phyloP scores from a whole-genome alignment of 1,140 invertebrate species.

The Calephelis virginiensis region DNA sequence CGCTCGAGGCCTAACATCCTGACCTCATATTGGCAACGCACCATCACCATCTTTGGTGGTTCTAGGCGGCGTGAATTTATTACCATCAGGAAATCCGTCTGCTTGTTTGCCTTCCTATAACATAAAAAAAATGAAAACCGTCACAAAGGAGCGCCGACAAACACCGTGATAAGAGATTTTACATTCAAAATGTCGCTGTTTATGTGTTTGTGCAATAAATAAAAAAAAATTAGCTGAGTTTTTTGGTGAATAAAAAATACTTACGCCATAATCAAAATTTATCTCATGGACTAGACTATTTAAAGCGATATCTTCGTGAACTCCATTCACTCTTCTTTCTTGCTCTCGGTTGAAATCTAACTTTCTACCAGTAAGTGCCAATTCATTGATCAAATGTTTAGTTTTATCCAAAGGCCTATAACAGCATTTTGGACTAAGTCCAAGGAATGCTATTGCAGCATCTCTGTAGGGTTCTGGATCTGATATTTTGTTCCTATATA shows the following conservation, averaged over 20 bases:
- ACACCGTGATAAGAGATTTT: too few species aligned
- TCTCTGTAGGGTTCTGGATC: conserved; percentile 90
- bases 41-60: too few species aligned
- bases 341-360: conserved; percentile 54
- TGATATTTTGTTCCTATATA: conserved; percentile 82
- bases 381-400: conserved; percentile 55
- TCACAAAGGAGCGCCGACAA: too few species aligned
- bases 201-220: too few species aligned
- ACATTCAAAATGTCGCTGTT: too few species aligned
- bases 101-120: too few species aligned
- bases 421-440: conserved; percentile 81
- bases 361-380: conserved; percentile 51
- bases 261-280: conserved; percentile 72
- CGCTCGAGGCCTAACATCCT: too few species aligned
- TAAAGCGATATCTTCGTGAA: conserved; percentile 62
- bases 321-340: conserved; percentile 53
- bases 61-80: too few species aligned
- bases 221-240: too few species aligned
- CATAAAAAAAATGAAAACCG: too few species aligned
- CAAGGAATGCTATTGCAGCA: conserved; percentile 90
- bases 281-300: conserved; percentile 66
- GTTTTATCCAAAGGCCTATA: conserved; percentile 53
- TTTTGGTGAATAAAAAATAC: conserved; percentile 22
- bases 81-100: too few species aligned
- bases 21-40: too few species aligned